These are phyloP conservation scores for Latrodectus geometricus DNA, from an alignment of 1,140 invertebrate species.

Conservation along the genomic window DNA sequence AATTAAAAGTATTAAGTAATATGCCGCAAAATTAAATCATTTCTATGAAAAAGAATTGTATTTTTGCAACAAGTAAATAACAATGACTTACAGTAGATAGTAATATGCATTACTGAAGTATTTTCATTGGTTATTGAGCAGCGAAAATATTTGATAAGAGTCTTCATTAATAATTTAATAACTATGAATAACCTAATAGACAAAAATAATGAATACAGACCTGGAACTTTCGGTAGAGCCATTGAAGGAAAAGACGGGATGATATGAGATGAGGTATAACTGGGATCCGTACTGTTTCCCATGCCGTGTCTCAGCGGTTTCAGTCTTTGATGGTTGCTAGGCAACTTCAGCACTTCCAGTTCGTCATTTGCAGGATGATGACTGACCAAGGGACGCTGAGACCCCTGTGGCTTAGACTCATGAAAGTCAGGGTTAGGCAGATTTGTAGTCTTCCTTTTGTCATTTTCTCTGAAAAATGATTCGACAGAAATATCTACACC, in stretches of 20 bases:
- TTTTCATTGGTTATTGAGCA: not conserved
- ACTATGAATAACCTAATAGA: not conserved
- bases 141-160: not conserved
- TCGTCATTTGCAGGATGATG: not conserved
- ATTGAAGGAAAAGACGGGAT: too few species aligned
- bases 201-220: not conserved
- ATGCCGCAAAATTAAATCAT: too few species aligned
- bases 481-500: too few species aligned
- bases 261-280: not conserved
- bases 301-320: not conserved
- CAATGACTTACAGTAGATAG: too few species aligned
- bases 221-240: constrained; percentile 7
- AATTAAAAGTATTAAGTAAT: too few species aligned
- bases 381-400: not conserved
- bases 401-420: not conserved
- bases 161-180: not conserved
- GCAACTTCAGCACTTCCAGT: not conserved
- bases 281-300: not conserved
- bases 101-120: not conserved
- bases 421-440: not conserved
- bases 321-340: not conserved
- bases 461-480: too few species aligned
- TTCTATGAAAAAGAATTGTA: too few species aligned
- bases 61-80: too few species aligned
- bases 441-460: not conserved